Percentiles rank a stretch among this genome's conserved stretches.
phyloP scores from a whole-genome alignment of 2,797 vertebrate genomes.

The Garrulus glandarius region DNA sequence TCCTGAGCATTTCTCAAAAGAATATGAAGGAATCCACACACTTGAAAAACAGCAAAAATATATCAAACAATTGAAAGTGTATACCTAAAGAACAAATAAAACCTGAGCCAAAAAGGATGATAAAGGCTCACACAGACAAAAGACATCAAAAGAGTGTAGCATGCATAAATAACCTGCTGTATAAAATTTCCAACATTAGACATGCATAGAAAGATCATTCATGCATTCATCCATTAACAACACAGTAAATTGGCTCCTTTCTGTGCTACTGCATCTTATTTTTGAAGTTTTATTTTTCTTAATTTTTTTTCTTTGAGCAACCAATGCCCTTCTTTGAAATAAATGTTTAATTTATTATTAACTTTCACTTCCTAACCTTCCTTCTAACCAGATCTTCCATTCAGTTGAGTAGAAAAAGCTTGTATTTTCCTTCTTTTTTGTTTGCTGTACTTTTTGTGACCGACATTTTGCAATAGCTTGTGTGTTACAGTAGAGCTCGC shows the following conservation, averaged over 20 bases:
- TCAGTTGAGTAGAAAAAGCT: not conserved
- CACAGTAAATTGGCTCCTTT: not conserved
- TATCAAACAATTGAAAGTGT: not conserved
- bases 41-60: not conserved
- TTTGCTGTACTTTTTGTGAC: not conserved
- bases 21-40: not conserved
- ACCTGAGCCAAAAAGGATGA: not conserved
- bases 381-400: not conserved
- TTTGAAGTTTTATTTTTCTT: not conserved
- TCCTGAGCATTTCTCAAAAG: not conserved
- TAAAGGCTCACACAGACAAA: not conserved
- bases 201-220: not conserved
- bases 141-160: not conserved
- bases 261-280: not conserved
- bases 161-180: not conserved
- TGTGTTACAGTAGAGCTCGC: not conserved
- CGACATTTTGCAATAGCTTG: not conserved
- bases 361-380: not conserved
- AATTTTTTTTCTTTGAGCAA: not conserved
- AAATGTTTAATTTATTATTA: not conserved
- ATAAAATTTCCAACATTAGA: not conserved
- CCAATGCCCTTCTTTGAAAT: not conserved
- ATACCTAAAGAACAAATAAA: not conserved
- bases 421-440: not conserved
- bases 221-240: not conserved